Conservation (phyloP, 2,113 vertebrate species). For the Cinclus cinclus region DNA sequence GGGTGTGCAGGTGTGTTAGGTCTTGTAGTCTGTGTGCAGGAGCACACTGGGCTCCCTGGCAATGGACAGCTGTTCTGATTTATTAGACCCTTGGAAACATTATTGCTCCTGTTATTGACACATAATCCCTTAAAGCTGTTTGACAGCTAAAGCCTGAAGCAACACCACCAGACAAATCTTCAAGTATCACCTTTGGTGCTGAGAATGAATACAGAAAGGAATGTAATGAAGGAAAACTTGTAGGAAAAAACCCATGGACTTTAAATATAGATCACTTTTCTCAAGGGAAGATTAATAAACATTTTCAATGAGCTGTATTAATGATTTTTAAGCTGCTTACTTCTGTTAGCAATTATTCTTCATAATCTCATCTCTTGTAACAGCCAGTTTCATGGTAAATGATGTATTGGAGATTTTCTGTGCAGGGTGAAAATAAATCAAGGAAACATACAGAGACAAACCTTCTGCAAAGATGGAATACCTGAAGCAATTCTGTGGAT, state of each 20-base stretch:
- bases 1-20: slow-evolving; percentile 75
- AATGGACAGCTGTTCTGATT: slow-evolving; percentile 66
- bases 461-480: not conserved
- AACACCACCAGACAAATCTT: slow-evolving; percentile 72
- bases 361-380: slow-evolving; percentile 51
- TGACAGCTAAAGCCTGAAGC: slow-evolving; percentile 78
- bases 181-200: slow-evolving; percentile 58
- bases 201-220: slow-evolving; percentile 46
- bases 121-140: slow-evolving; percentile 73
- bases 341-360: slow-evolving; percentile 51
- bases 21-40: not conserved
- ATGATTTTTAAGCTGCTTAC: slow-evolving; percentile 34
- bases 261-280: not conserved
- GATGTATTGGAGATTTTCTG: slow-evolving; percentile 71
- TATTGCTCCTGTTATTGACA: slow-evolving; percentile 69
- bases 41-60: not conserved
- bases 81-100: slow-evolving; percentile 76
- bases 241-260: not conserved
- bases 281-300: slow-evolving; percentile 29
- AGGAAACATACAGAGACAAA: not conserved
- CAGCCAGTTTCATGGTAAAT: slow-evolving; percentile 63
- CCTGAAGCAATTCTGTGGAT: not conserved
- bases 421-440: slow-evolving; percentile 45
- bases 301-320: slow-evolving; percentile 16
- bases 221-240: not conserved